These are phyloP conservation scores for Venusia cambrica DNA, from an alignment of 2,888 invertebrate species.

Conservation along the genomic window DNA sequence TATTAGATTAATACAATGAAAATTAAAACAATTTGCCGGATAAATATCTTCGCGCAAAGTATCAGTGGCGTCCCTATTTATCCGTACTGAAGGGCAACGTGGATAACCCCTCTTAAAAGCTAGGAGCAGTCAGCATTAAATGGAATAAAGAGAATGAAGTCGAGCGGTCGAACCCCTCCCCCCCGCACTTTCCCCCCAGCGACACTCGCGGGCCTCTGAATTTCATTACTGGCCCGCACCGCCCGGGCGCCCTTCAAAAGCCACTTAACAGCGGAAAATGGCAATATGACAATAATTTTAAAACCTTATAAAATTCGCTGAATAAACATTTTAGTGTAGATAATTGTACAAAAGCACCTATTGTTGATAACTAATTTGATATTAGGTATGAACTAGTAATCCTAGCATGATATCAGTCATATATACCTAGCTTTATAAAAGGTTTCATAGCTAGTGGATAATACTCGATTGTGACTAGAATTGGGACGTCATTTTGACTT, in stretches of 20 bases:
- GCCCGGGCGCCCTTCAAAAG: constrained; percentile 61
- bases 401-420: too few species aligned
- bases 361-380: constrained; percentile 37
- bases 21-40: constrained; percentile 82
- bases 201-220: constrained; percentile 62
- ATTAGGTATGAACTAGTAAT: too few species aligned
- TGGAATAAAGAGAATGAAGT: constrained; percentile 80
- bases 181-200: constrained; percentile 28
- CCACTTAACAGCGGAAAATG: constrained; percentile 79
- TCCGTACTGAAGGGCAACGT: constrained; percentile 75
- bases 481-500: too few species aligned
- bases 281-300: constrained; percentile 78
- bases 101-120: constrained; percentile 81
- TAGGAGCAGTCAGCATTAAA: constrained; percentile 81
- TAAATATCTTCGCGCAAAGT: constrained; percentile 78
- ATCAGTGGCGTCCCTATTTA: constrained; percentile 78
- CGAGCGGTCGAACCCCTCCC: constrained; percentile 65
- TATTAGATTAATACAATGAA: constrained; percentile 80
- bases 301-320: constrained; percentile 74
- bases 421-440: constrained; percentile 5
- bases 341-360: constrained; percentile 65
- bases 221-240: constrained; percentile 69
- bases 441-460: constrained; percentile 43
- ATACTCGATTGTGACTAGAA: constrained; percentile 67
- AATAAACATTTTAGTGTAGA: constrained; percentile 75